phyloP scores from a whole-genome alignment of 2,888 invertebrate species.

The Archaeoteleia sp. region DNA sequence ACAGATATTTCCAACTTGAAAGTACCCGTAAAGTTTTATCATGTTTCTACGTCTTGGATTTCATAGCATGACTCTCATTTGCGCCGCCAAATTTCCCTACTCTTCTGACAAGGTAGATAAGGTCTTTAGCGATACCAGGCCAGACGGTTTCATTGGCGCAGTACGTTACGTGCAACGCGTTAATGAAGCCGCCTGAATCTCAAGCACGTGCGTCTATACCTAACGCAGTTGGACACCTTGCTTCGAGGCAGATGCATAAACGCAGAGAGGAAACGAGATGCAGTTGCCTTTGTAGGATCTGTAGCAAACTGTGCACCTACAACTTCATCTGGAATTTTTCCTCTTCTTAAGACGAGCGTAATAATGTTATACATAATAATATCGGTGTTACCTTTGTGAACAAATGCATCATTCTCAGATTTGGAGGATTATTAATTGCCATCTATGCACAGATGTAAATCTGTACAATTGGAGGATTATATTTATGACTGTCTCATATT shows the following conservation, averaged over 20 bases:
- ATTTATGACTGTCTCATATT: too few relatives aligned
- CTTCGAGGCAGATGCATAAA: conserved; percentile 23
- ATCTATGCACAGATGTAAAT: too few relatives aligned
- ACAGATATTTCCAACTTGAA: conserved; percentile 26
- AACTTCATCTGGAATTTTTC: conserved; percentile 5
- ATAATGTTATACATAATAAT: conserved; percentile 9
- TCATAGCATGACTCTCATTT: conserved; percentile 36
- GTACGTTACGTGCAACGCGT: conserved; percentile 44
- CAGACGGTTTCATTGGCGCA: conserved; percentile 44
- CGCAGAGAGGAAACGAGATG: conserved; percentile 13
- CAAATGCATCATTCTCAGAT: conserved; percentile 8
- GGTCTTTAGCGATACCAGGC: conserved; percentile 38
- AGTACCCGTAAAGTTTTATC: conserved; percentile 40
- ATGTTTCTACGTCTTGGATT: conserved; percentile 33
- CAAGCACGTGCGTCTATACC: conserved; percentile 44
- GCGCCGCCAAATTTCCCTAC: conserved; percentile 23
- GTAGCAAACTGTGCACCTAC: conserved; percentile 11
- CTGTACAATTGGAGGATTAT: too few relatives aligned
- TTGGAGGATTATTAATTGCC: too few relatives aligned
- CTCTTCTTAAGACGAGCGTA: background rate
- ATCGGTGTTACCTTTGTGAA: conserved; percentile 7
- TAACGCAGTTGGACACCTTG: conserved; percentile 17
- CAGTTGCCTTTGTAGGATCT: conserved; percentile 9
- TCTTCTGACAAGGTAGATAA: conserved; percentile 33
- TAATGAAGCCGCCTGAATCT: conserved; percentile 44